These are phyloP conservation scores for Antitype chi DNA, from an alignment of 2,888 invertebrate genomes.

Conservation along the genomic window DNA sequence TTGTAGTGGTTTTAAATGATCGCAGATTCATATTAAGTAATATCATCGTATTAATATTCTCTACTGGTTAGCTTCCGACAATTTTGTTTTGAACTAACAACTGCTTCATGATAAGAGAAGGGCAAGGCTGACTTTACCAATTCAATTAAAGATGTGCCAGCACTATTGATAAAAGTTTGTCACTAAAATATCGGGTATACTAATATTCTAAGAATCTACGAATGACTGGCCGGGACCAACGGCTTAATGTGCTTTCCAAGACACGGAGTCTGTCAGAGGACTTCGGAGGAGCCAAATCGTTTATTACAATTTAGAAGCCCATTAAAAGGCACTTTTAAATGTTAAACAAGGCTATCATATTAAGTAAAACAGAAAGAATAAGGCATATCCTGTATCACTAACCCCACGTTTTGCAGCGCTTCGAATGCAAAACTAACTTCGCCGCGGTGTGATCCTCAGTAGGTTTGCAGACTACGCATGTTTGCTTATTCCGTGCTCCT, in stretches of 20 bases:
- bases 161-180: neutral
- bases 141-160: neutral
- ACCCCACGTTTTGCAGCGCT: conserved; percentile 51
- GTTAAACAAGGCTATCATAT: neutral
- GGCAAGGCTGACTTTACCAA: neutral
- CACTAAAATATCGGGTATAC: too few relatives aligned
- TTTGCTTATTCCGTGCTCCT: conserved; percentile 71
- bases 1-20: conserved; percentile 1
- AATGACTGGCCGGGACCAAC: too few relatives aligned
- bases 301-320: neutral
- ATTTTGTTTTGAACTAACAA: too few relatives aligned
- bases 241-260: too few relatives aligned
- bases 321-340: neutral
- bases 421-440: conserved; percentile 74
- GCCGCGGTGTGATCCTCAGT: conserved; percentile 66
- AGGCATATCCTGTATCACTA: conserved; percentile 41
- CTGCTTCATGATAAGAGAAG: neutral
- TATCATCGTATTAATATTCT: neutral
- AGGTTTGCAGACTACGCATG: conserved; percentile 70
- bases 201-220: too few relatives aligned
- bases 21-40: neutral
- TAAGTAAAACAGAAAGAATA: neutral
- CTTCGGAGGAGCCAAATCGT: too few relatives aligned
- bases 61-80: neutral
- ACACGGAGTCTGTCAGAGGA: too few relatives aligned